These are phyloP conservation scores for Tetramorium simillimum DNA, from an alignment of 1,140 invertebrate species.

Conservation along the genomic window DNA sequence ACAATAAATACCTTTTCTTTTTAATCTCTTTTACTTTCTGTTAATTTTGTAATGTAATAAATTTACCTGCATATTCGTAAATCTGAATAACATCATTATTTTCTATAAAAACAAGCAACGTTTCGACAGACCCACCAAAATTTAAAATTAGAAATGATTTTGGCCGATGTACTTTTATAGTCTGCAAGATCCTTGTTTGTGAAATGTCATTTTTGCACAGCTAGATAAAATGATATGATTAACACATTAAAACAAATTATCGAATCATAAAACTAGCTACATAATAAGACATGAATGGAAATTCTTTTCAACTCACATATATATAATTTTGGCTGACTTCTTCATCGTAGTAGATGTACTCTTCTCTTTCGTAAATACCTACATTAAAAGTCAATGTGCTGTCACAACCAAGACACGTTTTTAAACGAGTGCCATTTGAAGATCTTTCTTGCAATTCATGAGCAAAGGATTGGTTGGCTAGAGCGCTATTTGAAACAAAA, in stretches of 20 bases:
- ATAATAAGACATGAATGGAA: neutral
- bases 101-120: slow-evolving; percentile 75
- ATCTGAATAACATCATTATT: slow-evolving; percentile 72
- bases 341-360: slow-evolving; percentile 71
- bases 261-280: neutral
- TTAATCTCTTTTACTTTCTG: neutral
- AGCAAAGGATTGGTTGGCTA: slow-evolving; percentile 42
- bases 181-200: slow-evolving; percentile 70
- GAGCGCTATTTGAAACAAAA: slow-evolving; percentile 43
- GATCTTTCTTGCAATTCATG: slow-evolving; percentile 34
- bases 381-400: slow-evolving; percentile 62
- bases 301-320: slow-evolving; percentile 71
- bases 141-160: slow-evolving; percentile 72
- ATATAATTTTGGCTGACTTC: slow-evolving; percentile 69
- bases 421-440: slow-evolving; percentile 19
- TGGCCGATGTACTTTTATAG: slow-evolving; percentile 68
- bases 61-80: slow-evolving; percentile 77
- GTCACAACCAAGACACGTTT: slow-evolving; percentile 35
- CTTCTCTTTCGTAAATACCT: slow-evolving; percentile 70
- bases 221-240: slow-evolving; percentile 54
- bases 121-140: slow-evolving; percentile 74
- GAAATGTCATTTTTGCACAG: slow-evolving; percentile 56
- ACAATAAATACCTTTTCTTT: neutral
- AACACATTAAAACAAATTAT: neutral
- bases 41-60: slow-evolving; percentile 5